Conservation (phyloP, 2,797 vertebrate genomes). For the Eupleurogrammus muticus region DNA sequence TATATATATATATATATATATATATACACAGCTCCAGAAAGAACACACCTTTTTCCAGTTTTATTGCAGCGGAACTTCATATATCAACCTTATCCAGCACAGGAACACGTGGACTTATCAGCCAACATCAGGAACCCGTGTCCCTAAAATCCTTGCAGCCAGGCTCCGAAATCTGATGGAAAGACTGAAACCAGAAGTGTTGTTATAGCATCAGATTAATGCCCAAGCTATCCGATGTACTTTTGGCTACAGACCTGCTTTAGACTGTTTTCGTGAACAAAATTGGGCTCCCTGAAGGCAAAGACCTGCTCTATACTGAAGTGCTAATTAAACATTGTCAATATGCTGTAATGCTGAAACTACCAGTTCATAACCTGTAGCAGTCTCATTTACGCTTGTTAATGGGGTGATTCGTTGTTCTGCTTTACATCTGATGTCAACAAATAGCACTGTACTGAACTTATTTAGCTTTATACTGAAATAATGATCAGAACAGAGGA, state of each 20-base stretch:
- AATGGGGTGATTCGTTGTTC: neutral
- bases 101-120: neutral
- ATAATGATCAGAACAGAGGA: neutral
- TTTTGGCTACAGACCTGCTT: neutral
- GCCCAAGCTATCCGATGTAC: neutral
- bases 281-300: neutral
- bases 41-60: no score
- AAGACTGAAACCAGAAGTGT: neutral
- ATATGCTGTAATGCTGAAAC: neutral
- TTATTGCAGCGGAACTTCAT: no score
- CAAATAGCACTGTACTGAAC: neutral
- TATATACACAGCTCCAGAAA: no score
- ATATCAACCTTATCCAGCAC: neutral
- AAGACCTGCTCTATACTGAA: neutral
- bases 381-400: neutral
- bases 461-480: neutral
- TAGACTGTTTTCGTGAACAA: neutral
- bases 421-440: neutral
- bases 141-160: neutral
- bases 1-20: no score
- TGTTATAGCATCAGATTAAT: neutral
- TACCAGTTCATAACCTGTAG: neutral
- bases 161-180: conserved; percentile 1
- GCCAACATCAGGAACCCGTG: no score
- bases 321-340: neutral